Evolutionary conservation across 2,888 invertebrate species (phyloP).

Genomic region (Tryphoninae sp.): DNA sequence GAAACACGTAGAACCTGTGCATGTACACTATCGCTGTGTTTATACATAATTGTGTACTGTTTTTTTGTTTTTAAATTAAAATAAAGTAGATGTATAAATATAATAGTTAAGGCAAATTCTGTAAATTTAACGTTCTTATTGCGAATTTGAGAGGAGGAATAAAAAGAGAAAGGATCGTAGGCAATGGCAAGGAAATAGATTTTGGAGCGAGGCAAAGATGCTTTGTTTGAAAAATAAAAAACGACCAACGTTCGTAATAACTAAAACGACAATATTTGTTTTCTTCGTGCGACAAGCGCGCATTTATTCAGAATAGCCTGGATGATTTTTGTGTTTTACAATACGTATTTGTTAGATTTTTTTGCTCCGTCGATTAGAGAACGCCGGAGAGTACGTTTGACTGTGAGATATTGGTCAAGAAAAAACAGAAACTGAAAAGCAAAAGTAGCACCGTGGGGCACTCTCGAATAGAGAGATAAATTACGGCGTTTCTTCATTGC

Average conservation of each 20-base stretch:
- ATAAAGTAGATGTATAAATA: slow-evolving; percentile 35
- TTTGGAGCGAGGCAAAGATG: background rate
- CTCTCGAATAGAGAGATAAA: slow-evolving; percentile 1
- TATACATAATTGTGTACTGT: slow-evolving; percentile 96
- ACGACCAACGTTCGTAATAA: slow-evolving; percentile 24
- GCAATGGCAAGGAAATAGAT: slow-evolving; percentile 42
- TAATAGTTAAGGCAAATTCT: slow-evolving; percentile 58
- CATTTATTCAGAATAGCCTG: slow-evolving; percentile 38
- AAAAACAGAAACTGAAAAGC: slow-evolving; percentile 3
- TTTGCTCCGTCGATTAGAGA: background rate
- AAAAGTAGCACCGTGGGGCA: too few relatives aligned
- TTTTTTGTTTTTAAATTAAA: slow-evolving; percentile 21
- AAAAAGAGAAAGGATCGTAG: background rate
- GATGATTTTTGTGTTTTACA: background rate
- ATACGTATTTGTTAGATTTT: background rate
- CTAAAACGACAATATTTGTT: slow-evolving; percentile 36
- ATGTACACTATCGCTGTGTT: slow-evolving; percentile 99
- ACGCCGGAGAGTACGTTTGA: background rate
- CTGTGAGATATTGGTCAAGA: slow-evolving; percentile 13
- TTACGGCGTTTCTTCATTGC: slow-evolving; percentile 23
- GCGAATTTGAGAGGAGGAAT: background rate
- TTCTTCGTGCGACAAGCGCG: slow-evolving; percentile 25
- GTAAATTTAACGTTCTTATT: background rate
- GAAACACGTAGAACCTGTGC: slow-evolving; percentile 99
- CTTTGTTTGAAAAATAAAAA: background rate